phyloP scores from a whole-genome alignment of 2,113 vertebrate species.

The Eulemur macaco region DNA sequence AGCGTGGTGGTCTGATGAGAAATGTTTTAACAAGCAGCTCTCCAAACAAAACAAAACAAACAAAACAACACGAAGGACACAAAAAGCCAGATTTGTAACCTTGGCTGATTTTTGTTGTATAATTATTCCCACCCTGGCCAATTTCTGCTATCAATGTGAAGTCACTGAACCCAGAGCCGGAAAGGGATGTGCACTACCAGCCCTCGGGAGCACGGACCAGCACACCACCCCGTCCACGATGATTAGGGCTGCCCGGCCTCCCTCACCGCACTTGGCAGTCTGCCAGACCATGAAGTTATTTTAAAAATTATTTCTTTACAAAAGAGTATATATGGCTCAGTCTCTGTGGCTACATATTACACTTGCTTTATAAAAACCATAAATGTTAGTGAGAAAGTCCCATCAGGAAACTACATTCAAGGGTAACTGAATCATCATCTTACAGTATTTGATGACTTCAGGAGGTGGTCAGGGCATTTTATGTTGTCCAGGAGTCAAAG shows the following conservation, averaged over 20 bases:
- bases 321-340: background rate
- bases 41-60: background rate
- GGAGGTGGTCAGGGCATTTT: background rate
- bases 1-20: background rate
- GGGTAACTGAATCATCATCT: background rate
- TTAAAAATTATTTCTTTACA: background rate
- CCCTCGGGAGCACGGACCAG: background rate
- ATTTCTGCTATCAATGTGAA: background rate
- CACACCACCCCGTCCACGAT: background rate
- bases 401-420: background rate
- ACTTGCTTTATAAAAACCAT: background rate
- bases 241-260: background rate
- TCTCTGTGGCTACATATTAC: background rate
- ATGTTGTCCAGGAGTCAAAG: background rate
- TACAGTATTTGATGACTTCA: background rate
- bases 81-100: background rate
- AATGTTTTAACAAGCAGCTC: background rate
- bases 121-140: background rate
- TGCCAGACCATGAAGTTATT: background rate
- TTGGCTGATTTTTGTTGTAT: background rate
- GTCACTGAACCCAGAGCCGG: background rate
- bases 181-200: background rate
- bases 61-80: background rate
- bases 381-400: background rate
- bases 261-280: background rate